Conservation (phyloP, 2,797 vertebrate species). For the Sebastes alutus region DNA sequence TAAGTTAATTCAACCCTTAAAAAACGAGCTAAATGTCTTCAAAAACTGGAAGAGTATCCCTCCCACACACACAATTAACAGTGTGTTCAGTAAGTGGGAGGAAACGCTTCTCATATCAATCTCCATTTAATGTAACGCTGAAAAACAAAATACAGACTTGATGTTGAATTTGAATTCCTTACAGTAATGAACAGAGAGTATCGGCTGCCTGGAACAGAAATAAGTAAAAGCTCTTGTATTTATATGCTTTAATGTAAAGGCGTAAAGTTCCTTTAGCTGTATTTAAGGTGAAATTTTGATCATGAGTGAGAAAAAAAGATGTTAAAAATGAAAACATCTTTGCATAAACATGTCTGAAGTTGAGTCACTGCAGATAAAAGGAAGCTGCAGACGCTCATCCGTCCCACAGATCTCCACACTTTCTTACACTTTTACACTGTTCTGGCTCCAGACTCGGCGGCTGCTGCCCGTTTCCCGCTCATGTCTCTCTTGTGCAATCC, state of each 20-base stretch:
- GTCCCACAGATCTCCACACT: slow-evolving; percentile 17
- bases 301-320: neutral
- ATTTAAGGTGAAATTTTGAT: neutral
- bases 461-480: slow-evolving; percentile 7
- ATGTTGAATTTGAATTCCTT: neutral
- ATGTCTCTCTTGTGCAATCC: neutral
- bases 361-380: slow-evolving; percentile 20
- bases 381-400: slow-evolving; percentile 23
- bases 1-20: neutral
- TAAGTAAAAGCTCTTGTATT: neutral
- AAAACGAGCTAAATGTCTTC: neutral
- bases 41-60: neutral
- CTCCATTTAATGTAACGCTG: neutral
- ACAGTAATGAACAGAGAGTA: neutral
- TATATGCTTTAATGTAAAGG: fast-evolving
- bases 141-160: neutral
- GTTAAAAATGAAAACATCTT: neutral
- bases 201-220: neutral
- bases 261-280: neutral
- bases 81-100: neutral
- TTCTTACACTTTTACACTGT: neutral
- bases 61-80: neutral
- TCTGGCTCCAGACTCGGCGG: slow-evolving; percentile 1
- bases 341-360: neutral
- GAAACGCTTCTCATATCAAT: neutral